Evolutionary conservation across 2,113 vertebrate species (phyloP).

Genomic region (Eulacestoma nigropectus): DNA sequence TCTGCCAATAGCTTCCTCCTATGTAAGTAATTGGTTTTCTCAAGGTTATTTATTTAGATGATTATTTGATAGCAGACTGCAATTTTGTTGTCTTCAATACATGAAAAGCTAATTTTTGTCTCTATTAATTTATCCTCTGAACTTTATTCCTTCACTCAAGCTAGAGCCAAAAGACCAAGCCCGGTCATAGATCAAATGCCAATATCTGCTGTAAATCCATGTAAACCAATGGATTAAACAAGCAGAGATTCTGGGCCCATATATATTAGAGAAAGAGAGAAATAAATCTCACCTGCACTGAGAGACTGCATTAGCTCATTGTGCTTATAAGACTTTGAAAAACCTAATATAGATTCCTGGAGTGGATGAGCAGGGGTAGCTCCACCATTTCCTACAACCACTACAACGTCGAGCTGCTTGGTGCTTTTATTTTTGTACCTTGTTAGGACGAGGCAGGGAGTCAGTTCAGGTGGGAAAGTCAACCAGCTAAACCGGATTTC

Average conservation of each 20-base stretch:
- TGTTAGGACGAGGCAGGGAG: background rate
- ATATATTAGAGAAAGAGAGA: conserved; percentile 13
- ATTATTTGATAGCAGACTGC: background rate
- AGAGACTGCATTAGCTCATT: conserved; percentile 26
- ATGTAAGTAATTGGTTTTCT: conserved; percentile 33
- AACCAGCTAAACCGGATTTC: background rate
- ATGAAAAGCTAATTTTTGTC: background rate
- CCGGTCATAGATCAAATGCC: conserved; percentile 20
- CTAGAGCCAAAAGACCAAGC: background rate
- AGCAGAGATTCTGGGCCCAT: background rate
- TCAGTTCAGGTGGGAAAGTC: background rate
- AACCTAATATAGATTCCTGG: background rate
- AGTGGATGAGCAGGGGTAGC: background rate
- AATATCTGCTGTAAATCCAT: conserved; percentile 29
- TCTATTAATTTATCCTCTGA: conserved; percentile 11
- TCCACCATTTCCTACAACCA: background rate
- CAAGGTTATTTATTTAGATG: conserved; percentile 25
- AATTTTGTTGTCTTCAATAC: background rate
- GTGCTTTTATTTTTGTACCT: background rate
- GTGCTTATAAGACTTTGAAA: conserved; percentile 15
- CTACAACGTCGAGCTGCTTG: background rate
- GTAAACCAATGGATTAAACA: conserved; percentile 31
- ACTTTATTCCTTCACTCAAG: background rate
- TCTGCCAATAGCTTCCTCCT: background rate
- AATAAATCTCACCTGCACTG: conserved; percentile 30